phyloP scores from a whole-genome alignment of 2,888 invertebrate genomes.

The Scelioninae gen. 2 region DNA sequence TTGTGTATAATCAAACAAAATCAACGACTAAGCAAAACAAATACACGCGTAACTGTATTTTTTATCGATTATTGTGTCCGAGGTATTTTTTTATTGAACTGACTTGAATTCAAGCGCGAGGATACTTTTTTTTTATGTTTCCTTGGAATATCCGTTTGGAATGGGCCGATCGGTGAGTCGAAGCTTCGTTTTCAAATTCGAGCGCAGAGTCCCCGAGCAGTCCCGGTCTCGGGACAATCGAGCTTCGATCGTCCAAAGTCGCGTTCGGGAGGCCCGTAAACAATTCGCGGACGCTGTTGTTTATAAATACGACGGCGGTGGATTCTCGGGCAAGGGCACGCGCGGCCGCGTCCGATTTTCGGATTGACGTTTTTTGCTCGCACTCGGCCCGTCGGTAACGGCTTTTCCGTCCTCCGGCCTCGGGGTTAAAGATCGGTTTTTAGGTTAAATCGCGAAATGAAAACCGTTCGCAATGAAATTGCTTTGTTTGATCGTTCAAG shows the following conservation, averaged over 20 bases:
- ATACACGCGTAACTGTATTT: constrained; percentile 23
- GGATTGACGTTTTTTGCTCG: too few species aligned
- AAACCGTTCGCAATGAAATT: too few species aligned
- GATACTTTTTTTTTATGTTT: constrained; percentile 52
- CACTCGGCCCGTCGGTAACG: too few species aligned
- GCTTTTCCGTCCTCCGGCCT: too few species aligned
- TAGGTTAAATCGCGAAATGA: background rate
- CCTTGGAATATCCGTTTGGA: constrained; percentile 46
- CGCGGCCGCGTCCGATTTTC: too few species aligned
- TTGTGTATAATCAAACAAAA: constrained; percentile 32
- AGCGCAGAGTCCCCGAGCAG: background rate
- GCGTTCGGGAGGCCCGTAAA: background rate
- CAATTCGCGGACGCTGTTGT: constrained; percentile 1
- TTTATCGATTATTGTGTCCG: constrained; percentile 41
- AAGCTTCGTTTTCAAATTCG: background rate
- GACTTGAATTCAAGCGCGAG: constrained; percentile 52
- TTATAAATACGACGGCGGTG: constrained; percentile 14
- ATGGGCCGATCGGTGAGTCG: constrained; percentile 50
- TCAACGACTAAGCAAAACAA: constrained; percentile 26
- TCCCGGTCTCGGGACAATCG: background rate
- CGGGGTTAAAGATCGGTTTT: too few species aligned
- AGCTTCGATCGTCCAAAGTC: background rate
- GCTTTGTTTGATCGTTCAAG: background rate
- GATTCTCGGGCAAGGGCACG: background rate
- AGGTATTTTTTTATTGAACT: constrained; percentile 47